phyloP scores from a whole-genome alignment of 2,797 vertebrate genomes.

The Huso huso region DNA sequence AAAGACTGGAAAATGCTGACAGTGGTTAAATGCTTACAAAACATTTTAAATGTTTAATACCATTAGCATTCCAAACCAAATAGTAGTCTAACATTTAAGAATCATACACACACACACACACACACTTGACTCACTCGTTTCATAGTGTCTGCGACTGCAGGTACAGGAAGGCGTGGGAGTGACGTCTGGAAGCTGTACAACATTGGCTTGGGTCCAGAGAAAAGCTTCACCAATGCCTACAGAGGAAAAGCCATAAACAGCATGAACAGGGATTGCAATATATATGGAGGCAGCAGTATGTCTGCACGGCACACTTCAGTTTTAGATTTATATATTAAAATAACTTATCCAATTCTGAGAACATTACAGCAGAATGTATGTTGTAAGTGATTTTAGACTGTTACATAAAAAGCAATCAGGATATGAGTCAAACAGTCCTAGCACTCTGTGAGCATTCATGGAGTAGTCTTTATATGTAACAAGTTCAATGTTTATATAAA shows the following conservation, averaged over 20 bases:
- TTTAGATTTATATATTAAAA: too few relatives aligned
- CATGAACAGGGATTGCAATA: slow-evolving; percentile 10
- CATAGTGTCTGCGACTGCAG: slow-evolving; percentile 76
- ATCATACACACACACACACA: slow-evolving; percentile 20
- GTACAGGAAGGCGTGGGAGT: slow-evolving; percentile 81
- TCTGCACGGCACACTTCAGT: neutral
- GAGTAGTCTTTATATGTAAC: too few relatives aligned
- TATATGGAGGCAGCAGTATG: neutral
- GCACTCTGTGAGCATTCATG: too few relatives aligned
- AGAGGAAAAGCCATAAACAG: neutral
- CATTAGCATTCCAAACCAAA: neutral
- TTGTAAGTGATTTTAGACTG: neutral
- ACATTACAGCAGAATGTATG: neutral
- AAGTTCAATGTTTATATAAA: too few relatives aligned
- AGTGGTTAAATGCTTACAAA: too few relatives aligned
- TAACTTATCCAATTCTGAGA: neutral
- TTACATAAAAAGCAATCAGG: neutral
- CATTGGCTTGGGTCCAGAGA: slow-evolving; percentile 92
- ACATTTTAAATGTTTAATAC: too few relatives aligned
- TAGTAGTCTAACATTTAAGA: neutral
- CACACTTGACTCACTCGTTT: slow-evolving; percentile 45
- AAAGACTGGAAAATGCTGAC: too few relatives aligned
- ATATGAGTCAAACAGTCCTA: neutral
- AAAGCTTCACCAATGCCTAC: slow-evolving; percentile 74
- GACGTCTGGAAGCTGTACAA: slow-evolving; percentile 95